Percentiles rank a stretch among this genome's conserved stretches.
Evolutionary conservation across 2,888 invertebrate genomes (phyloP).

Genomic region (Leptinotarsa peninsularis): DNA sequence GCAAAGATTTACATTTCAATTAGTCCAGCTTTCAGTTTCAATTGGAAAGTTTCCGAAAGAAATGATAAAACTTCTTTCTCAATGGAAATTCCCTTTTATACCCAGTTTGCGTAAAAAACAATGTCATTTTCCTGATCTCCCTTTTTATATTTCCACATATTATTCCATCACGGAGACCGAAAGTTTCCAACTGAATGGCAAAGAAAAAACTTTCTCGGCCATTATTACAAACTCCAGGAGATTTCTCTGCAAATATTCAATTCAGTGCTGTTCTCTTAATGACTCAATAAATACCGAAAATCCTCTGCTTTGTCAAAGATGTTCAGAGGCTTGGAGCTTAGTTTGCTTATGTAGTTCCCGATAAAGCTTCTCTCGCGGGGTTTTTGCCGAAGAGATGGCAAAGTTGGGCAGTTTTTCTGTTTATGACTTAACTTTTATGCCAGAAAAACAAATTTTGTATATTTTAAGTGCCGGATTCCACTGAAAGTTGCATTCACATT

Average conservation of each 20-base stretch:
- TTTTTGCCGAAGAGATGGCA: neutral
- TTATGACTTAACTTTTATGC: neutral
- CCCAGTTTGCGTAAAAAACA: conserved; percentile 2
- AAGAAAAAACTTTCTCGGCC: neutral
- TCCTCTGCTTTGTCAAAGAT: conserved; percentile 1
- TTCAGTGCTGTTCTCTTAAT: conserved; percentile 20
- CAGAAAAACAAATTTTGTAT: conserved; percentile 6
- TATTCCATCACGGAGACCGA: neutral
- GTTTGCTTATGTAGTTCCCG: conserved; percentile 10
- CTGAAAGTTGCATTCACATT: neutral
- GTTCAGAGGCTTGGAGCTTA: neutral
- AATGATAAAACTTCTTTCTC: neutral
- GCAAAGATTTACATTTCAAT: neutral
- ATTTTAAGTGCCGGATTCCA: neutral
- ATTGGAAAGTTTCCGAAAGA: neutral
- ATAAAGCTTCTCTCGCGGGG: neutral
- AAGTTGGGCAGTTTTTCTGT: conserved; percentile 16
- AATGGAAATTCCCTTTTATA: neutral
- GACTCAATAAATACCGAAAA: conserved; percentile 22
- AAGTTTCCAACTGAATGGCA: conserved; percentile 11
- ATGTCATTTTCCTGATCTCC: neutral
- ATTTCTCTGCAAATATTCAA: conserved; percentile 14
- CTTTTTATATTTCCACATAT: conserved; percentile 16
- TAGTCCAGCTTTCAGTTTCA: neutral
- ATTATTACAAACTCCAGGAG: conserved; percentile 10